A percentile compares a stretch with the other conserved stretches of the same genome.
phyloP scores from a whole-genome alignment of 2,113 vertebrate species.

The Nematolebias whitei region DNA sequence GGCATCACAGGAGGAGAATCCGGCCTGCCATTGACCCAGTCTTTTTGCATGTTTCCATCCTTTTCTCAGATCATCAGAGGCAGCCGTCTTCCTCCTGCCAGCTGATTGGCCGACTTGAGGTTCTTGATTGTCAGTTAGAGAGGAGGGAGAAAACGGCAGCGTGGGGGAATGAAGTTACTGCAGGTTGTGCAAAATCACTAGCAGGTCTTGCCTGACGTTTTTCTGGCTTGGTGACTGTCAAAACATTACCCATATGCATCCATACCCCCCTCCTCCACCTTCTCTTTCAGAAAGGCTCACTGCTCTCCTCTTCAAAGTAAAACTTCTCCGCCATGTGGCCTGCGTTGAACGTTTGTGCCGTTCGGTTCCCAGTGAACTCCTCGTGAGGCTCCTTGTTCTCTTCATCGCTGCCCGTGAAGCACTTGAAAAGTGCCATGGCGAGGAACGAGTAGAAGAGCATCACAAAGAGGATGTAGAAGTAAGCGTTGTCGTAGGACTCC shows the following conservation, averaged over 20 bases:
- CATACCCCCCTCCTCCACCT: slow-evolving; percentile 41
- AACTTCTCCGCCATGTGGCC: slow-evolving; percentile 78
- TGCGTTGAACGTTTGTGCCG: slow-evolving; percentile 79
- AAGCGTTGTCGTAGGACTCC: slow-evolving; percentile 88
- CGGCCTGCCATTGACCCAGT: slow-evolving; percentile 75
- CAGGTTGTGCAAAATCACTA: slow-evolving; percentile 70
- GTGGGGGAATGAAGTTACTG: slow-evolving; percentile 46
- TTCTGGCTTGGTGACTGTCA: slow-evolving; percentile 75
- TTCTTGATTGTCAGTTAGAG: slow-evolving; percentile 73
- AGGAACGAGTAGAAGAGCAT: slow-evolving; percentile 92
- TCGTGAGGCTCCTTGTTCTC: slow-evolving; percentile 86
- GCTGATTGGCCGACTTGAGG: slow-evolving; percentile 51
- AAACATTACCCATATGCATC: slow-evolving; percentile 63
- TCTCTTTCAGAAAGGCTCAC: slow-evolving; percentile 69
- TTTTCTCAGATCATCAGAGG: slow-evolving; percentile 72
- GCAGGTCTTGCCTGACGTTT: slow-evolving; percentile 73
- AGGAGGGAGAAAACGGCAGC: neutral
- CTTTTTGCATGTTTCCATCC: slow-evolving; percentile 71
- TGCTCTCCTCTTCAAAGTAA: slow-evolving; percentile 89
- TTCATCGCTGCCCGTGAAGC: slow-evolving; percentile 81
- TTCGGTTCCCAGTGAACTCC: slow-evolving; percentile 77
- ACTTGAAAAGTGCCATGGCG: slow-evolving; percentile 87
- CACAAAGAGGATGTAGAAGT: slow-evolving; percentile 91
- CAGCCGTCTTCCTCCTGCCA: slow-evolving; percentile 53
- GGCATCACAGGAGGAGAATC: slow-evolving; percentile 79